These are phyloP conservation scores for Rhinoderma darwinii DNA, from an alignment of 2,113 vertebrate genomes.

Conservation along the genomic window DNA sequence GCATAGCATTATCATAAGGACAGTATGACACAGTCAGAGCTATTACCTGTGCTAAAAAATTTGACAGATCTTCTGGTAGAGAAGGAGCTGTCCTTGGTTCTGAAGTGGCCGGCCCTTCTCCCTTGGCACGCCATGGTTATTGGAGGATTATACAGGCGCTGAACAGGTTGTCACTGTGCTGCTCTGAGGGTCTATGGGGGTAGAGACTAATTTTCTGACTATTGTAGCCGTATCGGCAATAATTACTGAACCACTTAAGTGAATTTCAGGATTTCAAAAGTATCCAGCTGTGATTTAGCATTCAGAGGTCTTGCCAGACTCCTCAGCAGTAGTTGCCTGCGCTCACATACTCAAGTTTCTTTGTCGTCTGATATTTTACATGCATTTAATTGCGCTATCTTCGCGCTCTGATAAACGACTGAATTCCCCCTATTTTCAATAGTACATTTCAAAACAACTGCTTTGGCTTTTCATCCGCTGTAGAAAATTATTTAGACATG, in stretches of 20 bases:
- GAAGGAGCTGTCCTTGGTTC: conserved; percentile 23
- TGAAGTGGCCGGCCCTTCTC: background rate
- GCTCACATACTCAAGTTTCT: background rate
- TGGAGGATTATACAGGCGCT: background rate
- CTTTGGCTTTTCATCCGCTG: background rate
- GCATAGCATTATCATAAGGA: no score
- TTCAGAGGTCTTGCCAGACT: conserved; percentile 18
- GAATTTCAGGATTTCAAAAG: conserved; percentile 43
- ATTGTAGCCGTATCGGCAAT: conserved; percentile 17
- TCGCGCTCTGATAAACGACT: conserved; percentile 17
- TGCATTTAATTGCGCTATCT: conserved; percentile 14
- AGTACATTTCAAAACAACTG: background rate
- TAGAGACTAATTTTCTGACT: background rate
- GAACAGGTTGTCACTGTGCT: background rate
- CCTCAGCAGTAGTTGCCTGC: background rate
- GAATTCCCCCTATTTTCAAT: background rate
- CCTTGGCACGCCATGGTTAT: background rate
- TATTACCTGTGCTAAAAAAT: no score
- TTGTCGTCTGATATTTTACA: conserved; percentile 7
- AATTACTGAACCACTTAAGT: conserved; percentile 45
- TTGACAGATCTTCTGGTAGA: no score
- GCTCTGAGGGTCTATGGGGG: background rate
- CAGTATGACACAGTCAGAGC: no score
- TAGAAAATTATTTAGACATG: background rate
- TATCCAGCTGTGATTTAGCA: conserved; percentile 15